These are phyloP conservation scores for Ochotona curzoniae DNA, from an alignment of 2,113 vertebrate genomes.

Conservation along the genomic window DNA sequence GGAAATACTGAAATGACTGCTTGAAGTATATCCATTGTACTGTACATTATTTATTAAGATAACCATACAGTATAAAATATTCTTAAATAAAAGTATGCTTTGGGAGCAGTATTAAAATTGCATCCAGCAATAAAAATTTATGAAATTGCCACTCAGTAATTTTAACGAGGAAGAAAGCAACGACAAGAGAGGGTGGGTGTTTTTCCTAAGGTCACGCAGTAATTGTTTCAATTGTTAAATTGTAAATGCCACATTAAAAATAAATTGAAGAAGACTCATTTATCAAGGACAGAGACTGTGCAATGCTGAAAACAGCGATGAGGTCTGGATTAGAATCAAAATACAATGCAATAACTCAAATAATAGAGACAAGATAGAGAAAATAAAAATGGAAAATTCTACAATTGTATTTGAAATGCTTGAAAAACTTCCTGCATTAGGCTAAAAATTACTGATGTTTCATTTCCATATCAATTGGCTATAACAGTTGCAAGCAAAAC, in stretches of 20 bases:
- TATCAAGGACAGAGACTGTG: neutral
- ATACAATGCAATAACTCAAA: neutral
- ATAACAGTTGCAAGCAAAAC: neutral
- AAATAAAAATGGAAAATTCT: neutral
- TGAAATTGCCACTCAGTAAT: neutral
- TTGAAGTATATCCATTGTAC: conserved; percentile 2
- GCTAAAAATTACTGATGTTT: neutral
- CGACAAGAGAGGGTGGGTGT: conserved; percentile 39
- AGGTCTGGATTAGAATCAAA: neutral
- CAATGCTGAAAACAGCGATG: neutral
- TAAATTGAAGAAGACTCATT: conserved; percentile 19
- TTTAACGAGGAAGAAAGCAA: neutral
- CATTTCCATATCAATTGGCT: neutral
- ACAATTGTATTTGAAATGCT: neutral
- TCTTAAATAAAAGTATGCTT: conserved; percentile 18
- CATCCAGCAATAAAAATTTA: neutral
- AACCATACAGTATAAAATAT: neutral
- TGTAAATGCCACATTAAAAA: conserved; percentile 46
- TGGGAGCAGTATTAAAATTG: neutral
- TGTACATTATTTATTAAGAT: neutral
- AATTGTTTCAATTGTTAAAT: conserved; percentile 36
- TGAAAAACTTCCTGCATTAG: neutral
- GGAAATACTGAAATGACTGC: neutral
- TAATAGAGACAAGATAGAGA: neutral
- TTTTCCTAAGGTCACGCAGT: conserved; percentile 12